Evolutionary conservation across 2,888 invertebrate species (phyloP), one percentile per base, ranked within the genome.

Genomic region (Drosophila borborema): DNA sequence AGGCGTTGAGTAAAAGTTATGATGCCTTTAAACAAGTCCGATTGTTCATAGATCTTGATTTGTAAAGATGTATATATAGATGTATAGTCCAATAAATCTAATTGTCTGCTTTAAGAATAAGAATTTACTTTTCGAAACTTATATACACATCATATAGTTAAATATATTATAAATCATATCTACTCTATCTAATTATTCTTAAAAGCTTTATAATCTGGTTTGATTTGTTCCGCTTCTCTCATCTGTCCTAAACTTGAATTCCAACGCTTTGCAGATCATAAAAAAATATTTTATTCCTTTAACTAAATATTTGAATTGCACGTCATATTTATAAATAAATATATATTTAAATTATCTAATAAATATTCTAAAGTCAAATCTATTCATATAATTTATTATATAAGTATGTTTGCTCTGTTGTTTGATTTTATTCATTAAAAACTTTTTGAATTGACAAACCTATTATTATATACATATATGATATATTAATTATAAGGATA

Each of bases 381-480:
- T 49, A 59, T 41, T 75, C 58, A 41, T 49, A 62, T 60, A 53
- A 56, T 48, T 63, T 63, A 62, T 28, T 64, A 56, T 64, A 40
- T 63, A 67, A 58, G 34, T 64, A 60, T 70, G 43, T 59, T 51
- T 80, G 72, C 51, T 60, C 36, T 53, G 66, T 74, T 74, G 55
- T 46, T 64, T 43, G 28, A 46, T 78, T 77, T 78, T 69, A 86
- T 78, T 75, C 79, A 72, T 81, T 81, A 77, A 67, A 63, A 55
- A 41, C 23, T 41, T 28, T 45, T 66, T 67, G 77, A 80, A 71
- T 64, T 60, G 34, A 55, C 28, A 34, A 45, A 34, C 31, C 18
- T 10, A n/a, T 20, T 8, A 16, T 16, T 48, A 49, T 18, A 74
- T n/a, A 49, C 12, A 71, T 60, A 80, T 62, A 59, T 36, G 45